Conservation (phyloP, 2,888 invertebrate genomes). For the Gonocerus acuteangulatus region DNA sequence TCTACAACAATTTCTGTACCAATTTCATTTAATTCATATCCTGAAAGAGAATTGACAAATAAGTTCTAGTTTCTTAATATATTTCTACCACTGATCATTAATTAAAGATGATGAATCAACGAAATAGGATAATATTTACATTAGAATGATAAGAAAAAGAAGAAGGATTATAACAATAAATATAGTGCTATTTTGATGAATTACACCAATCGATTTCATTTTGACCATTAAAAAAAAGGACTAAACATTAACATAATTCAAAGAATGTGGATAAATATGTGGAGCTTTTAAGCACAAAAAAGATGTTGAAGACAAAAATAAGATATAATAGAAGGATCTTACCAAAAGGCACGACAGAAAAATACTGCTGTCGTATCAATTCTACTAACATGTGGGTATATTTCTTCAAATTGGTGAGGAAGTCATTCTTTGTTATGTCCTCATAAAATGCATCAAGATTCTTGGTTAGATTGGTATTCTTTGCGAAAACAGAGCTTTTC, state of each 20-base stretch:
- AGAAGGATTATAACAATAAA: too few species aligned
- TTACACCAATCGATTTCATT: too few species aligned
- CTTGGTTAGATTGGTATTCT: slow-evolving; percentile 69
- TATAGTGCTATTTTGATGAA: too few species aligned
- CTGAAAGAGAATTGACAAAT: slow-evolving; percentile 35
- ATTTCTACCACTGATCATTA: not conserved
- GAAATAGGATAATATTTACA: too few species aligned
- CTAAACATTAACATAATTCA: too few species aligned
- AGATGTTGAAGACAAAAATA: too few species aligned
- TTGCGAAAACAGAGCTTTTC: slow-evolving; percentile 71
- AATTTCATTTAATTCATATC: slow-evolving; percentile 53
- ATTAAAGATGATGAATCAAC: not conserved
- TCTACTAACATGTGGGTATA: slow-evolving; percentile 61
- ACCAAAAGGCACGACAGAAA: slow-evolving; percentile 59
- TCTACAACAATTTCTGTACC: slow-evolving; percentile 55
- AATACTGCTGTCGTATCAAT: slow-evolving; percentile 59
- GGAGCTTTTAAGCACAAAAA: too few species aligned
- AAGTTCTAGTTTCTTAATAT: too few species aligned
- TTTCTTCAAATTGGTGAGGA: slow-evolving; percentile 69
- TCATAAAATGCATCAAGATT: slow-evolving; percentile 71
- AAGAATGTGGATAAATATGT: too few species aligned
- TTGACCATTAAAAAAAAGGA: too few species aligned
- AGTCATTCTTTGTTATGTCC: slow-evolving; percentile 68
- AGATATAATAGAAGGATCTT: slow-evolving; percentile 40
- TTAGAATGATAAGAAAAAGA: not conserved